Conservation (phyloP, 1,140 invertebrate species). For the Nautilus pompilius region DNA sequence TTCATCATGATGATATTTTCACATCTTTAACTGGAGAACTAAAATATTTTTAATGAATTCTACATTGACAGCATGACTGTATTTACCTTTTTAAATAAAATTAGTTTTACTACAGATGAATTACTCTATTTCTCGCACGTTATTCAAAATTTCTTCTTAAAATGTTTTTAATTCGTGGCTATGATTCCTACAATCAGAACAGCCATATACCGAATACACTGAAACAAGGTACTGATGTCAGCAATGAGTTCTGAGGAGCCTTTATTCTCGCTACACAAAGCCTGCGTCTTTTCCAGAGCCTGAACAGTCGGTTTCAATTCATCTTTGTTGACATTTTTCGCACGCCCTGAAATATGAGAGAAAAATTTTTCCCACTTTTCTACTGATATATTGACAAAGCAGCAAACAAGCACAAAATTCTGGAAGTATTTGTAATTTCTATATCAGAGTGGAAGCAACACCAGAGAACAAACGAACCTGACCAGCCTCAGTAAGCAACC, state of each 20-base stretch:
- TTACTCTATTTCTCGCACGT: too few relatives aligned
- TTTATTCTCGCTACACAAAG: slow-evolving; percentile 84
- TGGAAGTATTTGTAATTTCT: background rate
- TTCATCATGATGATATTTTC: too few relatives aligned
- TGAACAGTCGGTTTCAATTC: slow-evolving; percentile 87
- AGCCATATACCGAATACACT: slow-evolving; percentile 73
- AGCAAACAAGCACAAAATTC: background rate
- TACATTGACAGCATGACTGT: too few relatives aligned
- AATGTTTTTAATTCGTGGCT: too few relatives aligned
- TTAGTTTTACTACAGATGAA: too few relatives aligned
- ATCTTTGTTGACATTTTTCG: slow-evolving; percentile 56
- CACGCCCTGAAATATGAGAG: slow-evolving; percentile 36
- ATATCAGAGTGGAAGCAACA: too few relatives aligned
- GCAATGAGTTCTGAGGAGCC: slow-evolving; percentile 89
- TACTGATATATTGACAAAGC: background rate
- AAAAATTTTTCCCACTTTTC: background rate
- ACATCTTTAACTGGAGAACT: too few relatives aligned
- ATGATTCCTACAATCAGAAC: background rate
- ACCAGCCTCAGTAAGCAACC: too few relatives aligned
- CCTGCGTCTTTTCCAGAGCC: slow-evolving; percentile 91
- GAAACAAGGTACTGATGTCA: slow-evolving; percentile 70
- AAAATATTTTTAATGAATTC: too few relatives aligned
- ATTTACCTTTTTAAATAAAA: too few relatives aligned
- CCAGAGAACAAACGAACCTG: too few relatives aligned
- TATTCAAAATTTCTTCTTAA: too few relatives aligned